Conservation (phyloP, 1,140 invertebrate species). For the Drosophila lacteicornis region DNA sequence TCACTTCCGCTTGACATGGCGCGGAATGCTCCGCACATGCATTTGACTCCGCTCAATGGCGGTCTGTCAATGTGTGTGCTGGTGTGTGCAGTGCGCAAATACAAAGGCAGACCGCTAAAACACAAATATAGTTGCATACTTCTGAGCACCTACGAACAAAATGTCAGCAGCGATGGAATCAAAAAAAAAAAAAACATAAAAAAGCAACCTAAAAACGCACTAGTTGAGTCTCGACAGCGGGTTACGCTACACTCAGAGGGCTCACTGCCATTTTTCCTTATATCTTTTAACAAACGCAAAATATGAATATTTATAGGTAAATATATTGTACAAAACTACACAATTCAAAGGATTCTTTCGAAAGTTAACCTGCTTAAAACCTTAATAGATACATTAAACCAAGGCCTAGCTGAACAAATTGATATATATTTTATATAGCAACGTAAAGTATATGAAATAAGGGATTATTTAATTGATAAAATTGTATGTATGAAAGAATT, state of each 20-base stretch:
- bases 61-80: slow-evolving; percentile 34
- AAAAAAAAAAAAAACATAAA: slow-evolving; percentile 17
- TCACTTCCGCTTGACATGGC: slow-evolving; percentile 81
- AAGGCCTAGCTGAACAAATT: too few species aligned
- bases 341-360: too few species aligned
- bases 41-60: slow-evolving; percentile 71
- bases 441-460: too few species aligned
- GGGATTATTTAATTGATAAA: too few species aligned
- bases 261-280: not conserved
- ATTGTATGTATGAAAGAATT: too few species aligned
- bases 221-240: not conserved
- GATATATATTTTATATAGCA: too few species aligned
- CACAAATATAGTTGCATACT: slow-evolving; percentile 81
- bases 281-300: not conserved
- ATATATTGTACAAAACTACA: too few species aligned
- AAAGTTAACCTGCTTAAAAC: too few species aligned
- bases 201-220: slow-evolving; percentile 28
- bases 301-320: too few species aligned
- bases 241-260: not conserved
- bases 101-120: slow-evolving; percentile 78
- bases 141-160: slow-evolving; percentile 74
- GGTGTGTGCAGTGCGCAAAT: slow-evolving; percentile 67
- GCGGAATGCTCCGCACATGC: slow-evolving; percentile 75
- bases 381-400: too few species aligned
- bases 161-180: slow-evolving; percentile 42